Evolutionary conservation across 1,140 invertebrate genomes (phyloP).

Genomic region (Teleogryllus occipitalis): DNA sequence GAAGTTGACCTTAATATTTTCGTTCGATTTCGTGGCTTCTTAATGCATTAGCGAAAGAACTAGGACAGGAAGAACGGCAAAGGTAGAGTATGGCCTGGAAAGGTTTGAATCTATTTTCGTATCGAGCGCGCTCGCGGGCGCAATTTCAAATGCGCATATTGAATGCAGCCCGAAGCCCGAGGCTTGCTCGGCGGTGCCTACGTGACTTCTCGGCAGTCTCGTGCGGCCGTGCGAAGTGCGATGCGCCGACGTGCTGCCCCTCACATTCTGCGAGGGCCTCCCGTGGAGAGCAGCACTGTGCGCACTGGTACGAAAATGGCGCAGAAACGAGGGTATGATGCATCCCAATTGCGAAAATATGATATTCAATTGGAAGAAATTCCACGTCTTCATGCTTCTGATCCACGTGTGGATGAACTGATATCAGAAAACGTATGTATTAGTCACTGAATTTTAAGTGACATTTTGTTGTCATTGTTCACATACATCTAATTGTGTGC

Average conservation of each 20-base stretch:
- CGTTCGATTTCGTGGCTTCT: too few species aligned
- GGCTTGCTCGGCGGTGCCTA: neutral
- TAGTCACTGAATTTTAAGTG: neutral
- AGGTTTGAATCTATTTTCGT: too few species aligned
- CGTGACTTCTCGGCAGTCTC: neutral
- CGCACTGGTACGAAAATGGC: constrained; percentile 23
- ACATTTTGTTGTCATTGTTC: neutral
- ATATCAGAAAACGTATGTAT: constrained; percentile 34
- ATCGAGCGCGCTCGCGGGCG: too few species aligned
- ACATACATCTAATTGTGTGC: neutral
- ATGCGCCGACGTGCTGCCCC: neutral
- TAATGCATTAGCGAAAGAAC: too few species aligned
- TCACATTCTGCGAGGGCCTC: neutral
- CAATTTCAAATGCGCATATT: too few species aligned
- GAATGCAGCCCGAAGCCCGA: too few species aligned
- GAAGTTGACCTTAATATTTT: too few species aligned
- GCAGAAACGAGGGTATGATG: constrained; percentile 31
- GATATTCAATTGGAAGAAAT: constrained; percentile 35
- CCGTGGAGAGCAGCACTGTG: constrained; percentile 10
- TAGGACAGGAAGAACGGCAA: too few species aligned
- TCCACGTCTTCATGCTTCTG: constrained; percentile 32
- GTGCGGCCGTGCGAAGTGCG: neutral
- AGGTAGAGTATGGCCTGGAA: too few species aligned
- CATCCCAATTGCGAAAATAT: constrained; percentile 34
- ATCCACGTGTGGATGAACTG: constrained; percentile 34